Percentiles rank a stretch among this genome's conserved stretches.
phyloP scores from a whole-genome alignment of 2,113 vertebrate species.

The Prolemur simus region DNA sequence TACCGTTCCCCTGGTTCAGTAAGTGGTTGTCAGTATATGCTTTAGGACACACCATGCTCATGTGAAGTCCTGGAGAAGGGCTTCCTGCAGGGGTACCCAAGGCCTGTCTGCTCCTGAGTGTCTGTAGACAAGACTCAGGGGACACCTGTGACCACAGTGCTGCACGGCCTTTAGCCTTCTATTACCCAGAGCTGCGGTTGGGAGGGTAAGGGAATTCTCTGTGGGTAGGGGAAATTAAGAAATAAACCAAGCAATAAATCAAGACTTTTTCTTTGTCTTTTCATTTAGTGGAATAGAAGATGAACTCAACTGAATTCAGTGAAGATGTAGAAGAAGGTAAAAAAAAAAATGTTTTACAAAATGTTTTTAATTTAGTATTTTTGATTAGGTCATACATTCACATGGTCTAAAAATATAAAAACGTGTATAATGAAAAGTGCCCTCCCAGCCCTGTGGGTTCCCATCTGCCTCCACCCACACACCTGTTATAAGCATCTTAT shows the following conservation, averaged over 20 bases:
- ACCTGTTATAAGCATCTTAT: not conserved
- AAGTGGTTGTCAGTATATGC: not conserved
- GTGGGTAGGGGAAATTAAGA: not conserved
- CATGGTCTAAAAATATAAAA: not conserved
- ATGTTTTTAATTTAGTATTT: slow-evolving; percentile 32
- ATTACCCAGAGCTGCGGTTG: not conserved
- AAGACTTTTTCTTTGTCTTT: slow-evolving; percentile 69
- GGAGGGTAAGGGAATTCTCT: not conserved
- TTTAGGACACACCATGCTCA: not conserved
- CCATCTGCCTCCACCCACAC: not conserved
- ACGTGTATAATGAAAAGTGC: not conserved
- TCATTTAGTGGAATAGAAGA: slow-evolving; percentile 85
- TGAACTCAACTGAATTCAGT: slow-evolving; percentile 88
- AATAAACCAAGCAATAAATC: slow-evolving; percentile 34
- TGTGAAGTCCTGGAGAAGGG: not conserved
- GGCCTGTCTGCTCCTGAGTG: not conserved
- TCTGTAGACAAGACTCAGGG: not conserved
- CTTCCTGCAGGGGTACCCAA: not conserved
- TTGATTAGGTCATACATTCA: not conserved
- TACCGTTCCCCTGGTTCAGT: rapidly evolving
- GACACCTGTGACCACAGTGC: not conserved
- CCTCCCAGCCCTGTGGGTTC: not conserved
- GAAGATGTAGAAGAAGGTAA: slow-evolving; percentile 88
- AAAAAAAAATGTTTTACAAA: slow-evolving; percentile 44
- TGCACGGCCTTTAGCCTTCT: not conserved